Percentiles rank a stretch among this genome's conserved stretches.
Evolutionary conservation across 2,797 vertebrate species (phyloP).

Genomic region (Leptatherina wallacei): DNA sequence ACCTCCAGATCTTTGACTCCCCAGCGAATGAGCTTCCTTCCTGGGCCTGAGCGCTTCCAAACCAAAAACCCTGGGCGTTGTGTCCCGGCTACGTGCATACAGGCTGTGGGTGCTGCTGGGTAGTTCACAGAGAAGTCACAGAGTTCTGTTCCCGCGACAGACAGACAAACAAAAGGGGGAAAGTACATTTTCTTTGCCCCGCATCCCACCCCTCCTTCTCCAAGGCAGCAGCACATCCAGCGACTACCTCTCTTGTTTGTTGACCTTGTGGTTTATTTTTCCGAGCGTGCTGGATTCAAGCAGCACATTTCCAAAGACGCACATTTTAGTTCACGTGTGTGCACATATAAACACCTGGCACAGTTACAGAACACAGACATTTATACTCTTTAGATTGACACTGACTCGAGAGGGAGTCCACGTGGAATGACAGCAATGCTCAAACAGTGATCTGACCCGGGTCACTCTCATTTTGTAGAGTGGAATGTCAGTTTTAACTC

Average conservation of each 20-base stretch:
- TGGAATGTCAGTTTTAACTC: slow-evolving; percentile 58
- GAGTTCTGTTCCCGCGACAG: slow-evolving; percentile 67
- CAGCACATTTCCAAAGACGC: slow-evolving; percentile 47
- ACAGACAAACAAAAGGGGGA: slow-evolving; percentile 65
- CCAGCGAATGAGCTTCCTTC: slow-evolving; percentile 57
- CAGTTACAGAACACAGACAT: slow-evolving; percentile 28
- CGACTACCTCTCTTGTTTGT: slow-evolving; percentile 55
- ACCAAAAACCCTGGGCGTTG: slow-evolving; percentile 32
- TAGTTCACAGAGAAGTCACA: slow-evolving; percentile 75
- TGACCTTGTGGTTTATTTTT: slow-evolving; percentile 71
- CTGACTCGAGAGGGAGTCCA: slow-evolving; percentile 36
- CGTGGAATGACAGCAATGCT: slow-evolving; percentile 67
- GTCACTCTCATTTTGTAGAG: slow-evolving; percentile 54
- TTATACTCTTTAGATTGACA: slow-evolving; percentile 21
- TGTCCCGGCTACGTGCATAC: slow-evolving; percentile 29
- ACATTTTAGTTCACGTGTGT: slow-evolving; percentile 27
- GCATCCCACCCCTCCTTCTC: slow-evolving; percentile 25
- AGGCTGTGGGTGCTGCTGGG: slow-evolving; percentile 21
- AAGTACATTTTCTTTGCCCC: slow-evolving; percentile 48
- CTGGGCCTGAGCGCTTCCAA: slow-evolving; percentile 45
- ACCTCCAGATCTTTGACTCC: slow-evolving; percentile 68
- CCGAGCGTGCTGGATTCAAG: slow-evolving; percentile 54
- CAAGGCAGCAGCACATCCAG: slow-evolving; percentile 46
- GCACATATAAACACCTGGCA: slow-evolving; percentile 34
- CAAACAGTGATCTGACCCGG: slow-evolving; percentile 66